Conservation (phyloP, 2,113 vertebrate genomes). For the Pungitius pungitius region DNA sequence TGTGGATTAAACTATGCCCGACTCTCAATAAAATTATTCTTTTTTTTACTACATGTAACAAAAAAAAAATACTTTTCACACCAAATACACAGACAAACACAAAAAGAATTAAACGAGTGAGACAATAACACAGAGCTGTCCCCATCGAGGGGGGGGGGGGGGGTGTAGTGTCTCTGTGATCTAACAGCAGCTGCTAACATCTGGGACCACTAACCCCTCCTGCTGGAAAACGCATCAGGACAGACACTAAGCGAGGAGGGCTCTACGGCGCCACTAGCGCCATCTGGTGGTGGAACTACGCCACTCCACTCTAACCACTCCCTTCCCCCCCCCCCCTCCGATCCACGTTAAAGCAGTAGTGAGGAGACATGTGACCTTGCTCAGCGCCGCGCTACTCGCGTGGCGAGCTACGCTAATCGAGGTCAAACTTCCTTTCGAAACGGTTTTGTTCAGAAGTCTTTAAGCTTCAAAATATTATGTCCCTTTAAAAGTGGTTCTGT, state of each 20-base stretch:
- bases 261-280: slow-evolving; percentile 51
- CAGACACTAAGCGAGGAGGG: slow-evolving; percentile 52
- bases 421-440: slow-evolving; percentile 27
- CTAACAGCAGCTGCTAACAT: slow-evolving; percentile 60
- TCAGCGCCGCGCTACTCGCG: slow-evolving; percentile 41
- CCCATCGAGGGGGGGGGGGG: slow-evolving; percentile 6
- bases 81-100: slow-evolving; percentile 71
- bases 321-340: slow-evolving; percentile 55
- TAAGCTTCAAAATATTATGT: slow-evolving; percentile 61
- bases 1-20: slow-evolving; percentile 64
- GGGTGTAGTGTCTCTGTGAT: slow-evolving; percentile 66
- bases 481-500: slow-evolving; percentile 77
- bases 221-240: slow-evolving; percentile 37
- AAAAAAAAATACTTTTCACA: slow-evolving; percentile 67
- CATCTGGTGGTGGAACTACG: slow-evolving; percentile 53
- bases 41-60: slow-evolving; percentile 70
- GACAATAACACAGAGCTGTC: slow-evolving; percentile 69
- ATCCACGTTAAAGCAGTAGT: slow-evolving; percentile 28
- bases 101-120: slow-evolving; percentile 59
- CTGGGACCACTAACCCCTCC: slow-evolving; percentile 62
- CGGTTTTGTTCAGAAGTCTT: slow-evolving; percentile 50
- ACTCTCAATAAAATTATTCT: slow-evolving; percentile 68
- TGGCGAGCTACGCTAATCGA: slow-evolving; percentile 44
- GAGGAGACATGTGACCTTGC: slow-evolving; percentile 33
- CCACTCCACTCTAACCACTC: slow-evolving; percentile 30